These are phyloP conservation scores for Drosophila bunnanda DNA, from an alignment of 2,888 invertebrate genomes.

Conservation along the genomic window DNA sequence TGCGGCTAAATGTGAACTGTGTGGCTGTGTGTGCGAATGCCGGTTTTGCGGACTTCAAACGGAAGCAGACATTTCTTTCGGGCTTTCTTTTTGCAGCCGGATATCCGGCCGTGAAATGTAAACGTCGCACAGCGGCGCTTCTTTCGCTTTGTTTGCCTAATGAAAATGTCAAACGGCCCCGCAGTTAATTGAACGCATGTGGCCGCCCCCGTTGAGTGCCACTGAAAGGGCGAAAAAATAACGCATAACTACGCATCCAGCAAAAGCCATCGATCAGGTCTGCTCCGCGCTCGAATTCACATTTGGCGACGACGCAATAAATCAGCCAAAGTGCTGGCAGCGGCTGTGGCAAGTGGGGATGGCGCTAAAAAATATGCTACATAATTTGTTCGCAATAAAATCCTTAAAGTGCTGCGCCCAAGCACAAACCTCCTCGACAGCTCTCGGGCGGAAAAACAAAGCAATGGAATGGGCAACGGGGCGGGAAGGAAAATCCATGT, in stretches of 20 bases:
- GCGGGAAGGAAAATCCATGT: conserved; percentile 19
- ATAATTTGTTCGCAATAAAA: conserved; percentile 73
- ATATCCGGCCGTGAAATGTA: conserved; percentile 72
- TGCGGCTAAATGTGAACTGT: conserved; percentile 62
- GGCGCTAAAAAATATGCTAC: conserved; percentile 67
- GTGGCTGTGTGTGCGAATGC: conserved; percentile 33
- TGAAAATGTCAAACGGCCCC: conserved; percentile 61
- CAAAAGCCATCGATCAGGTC: conserved; percentile 51
- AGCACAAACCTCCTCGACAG: conserved; percentile 49
- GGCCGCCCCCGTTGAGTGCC: conserved; percentile 22
- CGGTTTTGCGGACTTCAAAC: conserved; percentile 53
- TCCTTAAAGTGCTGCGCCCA: conserved; percentile 69
- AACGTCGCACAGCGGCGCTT: conserved; percentile 58
- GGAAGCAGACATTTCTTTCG: conserved; percentile 69
- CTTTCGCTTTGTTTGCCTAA: conserved; percentile 40
- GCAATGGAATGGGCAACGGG: not conserved
- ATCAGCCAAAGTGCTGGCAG: conserved; percentile 40
- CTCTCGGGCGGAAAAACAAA: conserved; percentile 45
- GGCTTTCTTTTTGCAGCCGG: conserved; percentile 54
- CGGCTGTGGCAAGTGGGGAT: conserved; percentile 4
- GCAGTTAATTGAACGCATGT: conserved; percentile 66
- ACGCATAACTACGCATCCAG: conserved; percentile 5
- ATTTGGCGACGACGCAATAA: conserved; percentile 58
- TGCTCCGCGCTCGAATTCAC: conserved; percentile 62
- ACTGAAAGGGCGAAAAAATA: conserved; percentile 28